Evolutionary conservation across 2,888 invertebrate genomes (phyloP).

Genomic region (Ophraella communa): DNA sequence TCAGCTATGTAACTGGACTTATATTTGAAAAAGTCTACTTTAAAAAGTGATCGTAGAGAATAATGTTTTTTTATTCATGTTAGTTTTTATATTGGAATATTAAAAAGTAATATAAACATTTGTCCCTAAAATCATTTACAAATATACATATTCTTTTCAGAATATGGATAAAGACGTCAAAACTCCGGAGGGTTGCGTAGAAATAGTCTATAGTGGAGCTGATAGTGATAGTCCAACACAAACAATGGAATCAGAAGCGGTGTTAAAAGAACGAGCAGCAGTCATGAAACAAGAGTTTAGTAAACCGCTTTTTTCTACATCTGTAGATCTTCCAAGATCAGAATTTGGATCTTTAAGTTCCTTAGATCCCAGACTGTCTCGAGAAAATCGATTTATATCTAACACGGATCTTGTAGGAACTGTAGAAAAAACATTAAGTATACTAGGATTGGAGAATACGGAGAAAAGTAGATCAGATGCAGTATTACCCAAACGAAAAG

Average conservation of each 20-base stretch:
- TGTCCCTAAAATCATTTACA: too few species aligned
- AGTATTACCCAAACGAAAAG: slow-evolving; percentile 58
- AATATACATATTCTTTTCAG: slow-evolving; percentile 20
- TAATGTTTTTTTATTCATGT: too few species aligned
- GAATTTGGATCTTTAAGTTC: slow-evolving; percentile 39
- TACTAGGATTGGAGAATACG: slow-evolving; percentile 55
- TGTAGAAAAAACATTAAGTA: slow-evolving; percentile 59
- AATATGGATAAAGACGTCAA: slow-evolving; percentile 31
- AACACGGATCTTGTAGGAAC: slow-evolving; percentile 58
- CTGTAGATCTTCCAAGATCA: slow-evolving; percentile 24
- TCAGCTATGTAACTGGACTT: too few species aligned
- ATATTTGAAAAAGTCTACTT: too few species aligned
- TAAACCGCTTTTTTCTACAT: slow-evolving; percentile 35
- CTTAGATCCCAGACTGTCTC: slow-evolving; percentile 51
- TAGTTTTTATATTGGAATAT: too few species aligned
- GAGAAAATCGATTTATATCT: slow-evolving; percentile 47
- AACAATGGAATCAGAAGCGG: slow-evolving; percentile 58
- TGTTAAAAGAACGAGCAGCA: slow-evolving; percentile 59
- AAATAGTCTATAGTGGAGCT: slow-evolving; percentile 58
- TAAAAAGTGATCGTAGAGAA: too few species aligned
- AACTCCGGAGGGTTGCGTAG: slow-evolving; percentile 55
- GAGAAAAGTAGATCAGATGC: slow-evolving; percentile 52
- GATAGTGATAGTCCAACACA: slow-evolving; percentile 59
- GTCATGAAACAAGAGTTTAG: slow-evolving; percentile 61
- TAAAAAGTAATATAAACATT: too few species aligned